Conservation (phyloP, 2,888 invertebrate species). For the Pterobdella sp. region DNA sequence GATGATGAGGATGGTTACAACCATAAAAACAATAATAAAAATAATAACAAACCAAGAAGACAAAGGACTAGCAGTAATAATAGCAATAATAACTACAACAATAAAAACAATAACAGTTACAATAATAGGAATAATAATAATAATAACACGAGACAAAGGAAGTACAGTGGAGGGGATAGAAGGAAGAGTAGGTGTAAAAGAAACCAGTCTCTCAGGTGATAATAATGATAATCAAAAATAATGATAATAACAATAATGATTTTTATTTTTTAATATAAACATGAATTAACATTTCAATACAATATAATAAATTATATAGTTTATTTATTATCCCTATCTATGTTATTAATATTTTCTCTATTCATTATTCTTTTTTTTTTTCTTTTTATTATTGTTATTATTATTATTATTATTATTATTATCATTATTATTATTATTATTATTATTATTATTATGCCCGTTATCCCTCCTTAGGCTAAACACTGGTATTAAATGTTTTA, state of each 20-base stretch:
- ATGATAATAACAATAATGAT: too few relatives aligned
- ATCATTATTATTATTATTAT: not conserved
- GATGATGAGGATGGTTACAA: not conserved
- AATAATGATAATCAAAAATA: too few relatives aligned
- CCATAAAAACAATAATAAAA: not conserved
- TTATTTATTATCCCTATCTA: too few relatives aligned
- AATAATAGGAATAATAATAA: not conserved
- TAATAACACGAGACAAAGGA: not conserved
- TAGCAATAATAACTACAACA: not conserved
- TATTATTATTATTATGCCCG: not conserved
- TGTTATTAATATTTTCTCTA: too few relatives aligned
- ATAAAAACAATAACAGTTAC: not conserved
- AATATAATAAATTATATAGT: too few relatives aligned
- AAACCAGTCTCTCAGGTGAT: not conserved
- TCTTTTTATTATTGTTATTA: not conserved
- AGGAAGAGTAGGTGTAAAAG: not conserved
- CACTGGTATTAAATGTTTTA: too few relatives aligned
- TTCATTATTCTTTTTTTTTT: too few relatives aligned
- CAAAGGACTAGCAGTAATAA: not conserved
- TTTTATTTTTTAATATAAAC: too few relatives aligned
- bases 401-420: not conserved
- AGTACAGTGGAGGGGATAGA: not conserved
- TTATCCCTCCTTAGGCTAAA: too few relatives aligned
- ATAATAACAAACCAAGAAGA: not conserved
- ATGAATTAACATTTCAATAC: too few relatives aligned